Percentiles rank a stretch among this genome's conserved stretches.
These are phyloP conservation scores for Chymomyza amoena DNA, from an alignment of 2,888 invertebrate genomes.

Conservation along the genomic window DNA sequence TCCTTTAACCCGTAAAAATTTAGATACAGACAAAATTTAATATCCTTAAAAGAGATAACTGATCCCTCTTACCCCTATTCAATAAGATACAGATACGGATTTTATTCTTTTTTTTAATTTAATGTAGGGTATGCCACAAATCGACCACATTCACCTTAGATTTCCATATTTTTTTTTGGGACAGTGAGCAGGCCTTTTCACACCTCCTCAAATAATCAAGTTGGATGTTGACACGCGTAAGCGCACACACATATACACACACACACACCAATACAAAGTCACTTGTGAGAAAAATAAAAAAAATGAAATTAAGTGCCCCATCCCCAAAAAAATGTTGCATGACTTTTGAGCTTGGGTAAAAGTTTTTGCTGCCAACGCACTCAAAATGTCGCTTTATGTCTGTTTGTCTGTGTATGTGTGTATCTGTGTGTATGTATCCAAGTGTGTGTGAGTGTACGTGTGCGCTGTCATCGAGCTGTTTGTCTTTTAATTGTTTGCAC, in stretches of 20 bases:
- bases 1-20: too few relatives aligned
- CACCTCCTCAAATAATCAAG: conserved; percentile 48
- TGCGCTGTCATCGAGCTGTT: conserved; percentile 59
- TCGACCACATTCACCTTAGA: too few relatives aligned
- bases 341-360: conserved; percentile 63
- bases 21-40: too few relatives aligned
- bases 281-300: conserved; percentile 11
- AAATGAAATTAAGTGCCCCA: neutral
- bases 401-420: neutral
- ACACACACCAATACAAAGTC: neutral
- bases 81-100: too few relatives aligned
- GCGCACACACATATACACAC: conserved; percentile 18
- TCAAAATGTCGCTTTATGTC: conserved; percentile 11
- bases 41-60: too few relatives aligned
- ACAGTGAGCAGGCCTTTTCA: conserved; percentile 2
- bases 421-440: conserved; percentile 13
- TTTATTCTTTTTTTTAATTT: too few relatives aligned
- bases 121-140: too few relatives aligned
- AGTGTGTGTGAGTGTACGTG: conserved; percentile 7
- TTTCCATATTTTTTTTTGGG: neutral
- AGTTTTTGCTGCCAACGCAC: conserved; percentile 48
- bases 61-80: too few relatives aligned
- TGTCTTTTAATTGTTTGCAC: conserved; percentile 73
- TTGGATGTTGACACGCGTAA: conserved; percentile 47
- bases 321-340: conserved; percentile 49